phyloP scores from a whole-genome alignment of 2,888 invertebrate species.

The Azorinus chamasolen region DNA sequence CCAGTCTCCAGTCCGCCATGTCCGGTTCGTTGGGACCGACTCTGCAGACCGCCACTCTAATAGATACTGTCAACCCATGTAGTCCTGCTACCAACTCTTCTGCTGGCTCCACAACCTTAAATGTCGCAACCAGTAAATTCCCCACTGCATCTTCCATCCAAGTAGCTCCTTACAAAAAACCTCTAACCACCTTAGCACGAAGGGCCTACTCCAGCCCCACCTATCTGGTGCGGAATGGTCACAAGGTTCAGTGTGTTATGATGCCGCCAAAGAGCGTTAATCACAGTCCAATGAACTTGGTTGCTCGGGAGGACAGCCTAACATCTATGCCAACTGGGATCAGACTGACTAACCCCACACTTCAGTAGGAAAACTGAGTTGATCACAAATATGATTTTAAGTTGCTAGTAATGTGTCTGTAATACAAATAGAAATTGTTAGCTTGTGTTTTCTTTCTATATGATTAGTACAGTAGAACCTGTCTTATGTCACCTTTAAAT shows the following conservation, averaged over 20 bases:
- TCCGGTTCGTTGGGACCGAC: conserved; percentile 29
- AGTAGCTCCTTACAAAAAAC: conserved; percentile 70
- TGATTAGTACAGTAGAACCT: too few relatives aligned
- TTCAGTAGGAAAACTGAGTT: too few relatives aligned
- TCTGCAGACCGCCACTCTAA: conserved; percentile 20
- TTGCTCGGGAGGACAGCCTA: conserved; percentile 41
- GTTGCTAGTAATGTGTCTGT: too few relatives aligned
- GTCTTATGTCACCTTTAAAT: too few relatives aligned
- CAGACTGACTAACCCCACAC: not conserved
- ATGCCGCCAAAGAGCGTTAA: conserved; percentile 71
- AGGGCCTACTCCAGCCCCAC: conserved; percentile 79
- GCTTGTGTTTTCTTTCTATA: too few relatives aligned
- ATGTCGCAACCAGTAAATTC: conserved; percentile 59
- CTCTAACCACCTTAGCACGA: conserved; percentile 70
- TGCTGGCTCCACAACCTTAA: conserved; percentile 3
- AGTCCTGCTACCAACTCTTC: not conserved
- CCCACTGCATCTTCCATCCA: conserved; percentile 66
- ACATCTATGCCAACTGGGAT: conserved; percentile 35
- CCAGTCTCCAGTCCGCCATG: conserved; percentile 12
- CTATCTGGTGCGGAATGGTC: conserved; percentile 80
- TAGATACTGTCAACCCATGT: conserved; percentile 3
- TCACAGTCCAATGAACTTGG: conserved; percentile 51
- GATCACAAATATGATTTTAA: too few relatives aligned
- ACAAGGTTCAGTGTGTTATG: conserved; percentile 82
- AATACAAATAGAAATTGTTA: too few relatives aligned